Evolutionary conservation across 1,140 invertebrate genomes (phyloP), one percentile per base, ranked within the genome.

Genomic region (Chrysoperla carnea): DNA sequence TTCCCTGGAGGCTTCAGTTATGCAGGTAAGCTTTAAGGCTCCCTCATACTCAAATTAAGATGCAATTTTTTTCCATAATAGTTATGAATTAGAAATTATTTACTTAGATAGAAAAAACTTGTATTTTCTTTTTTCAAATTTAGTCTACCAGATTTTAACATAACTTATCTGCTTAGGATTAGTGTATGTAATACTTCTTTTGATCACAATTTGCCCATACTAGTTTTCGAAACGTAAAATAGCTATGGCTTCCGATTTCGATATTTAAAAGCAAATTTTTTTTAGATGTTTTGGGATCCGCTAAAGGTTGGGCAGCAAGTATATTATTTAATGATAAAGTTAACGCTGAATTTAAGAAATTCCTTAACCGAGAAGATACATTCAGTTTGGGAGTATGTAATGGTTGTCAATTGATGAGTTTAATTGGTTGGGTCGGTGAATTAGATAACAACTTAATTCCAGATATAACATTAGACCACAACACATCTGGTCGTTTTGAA

Each of bases 1-100:
- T 98, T 97, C 55, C 92, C 93, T 4, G 94, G 94, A 35, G 94
- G 94, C 11, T 99, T 99, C 57, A 96, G 92, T 62, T 98, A 95
- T 67, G 93, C 90, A 29, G 82, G 81, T 83, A 59, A 56, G 17
- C 5, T 23, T 23, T 23, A 23, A 23, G 47, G 48, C 15, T 39
- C 38, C 41, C 46, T 46, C n/a, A 13, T 28, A 27, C 31, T 6
- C 36, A 39, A 8, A 6, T 11, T 14, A 40, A 31, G 27, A 23
- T 23, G n/a, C n/a, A n/a, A n/a, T n/a, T n/a, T n/a, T n/a, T n/a
- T n/a, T n/a, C n/a, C n/a, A n/a, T n/a, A n/a, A n/a, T n/a, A n/a
- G n/a, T n/a, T n/a, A n/a, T n/a, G n/a, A n/a, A n/a, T n/a, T n/a
- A n/a, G n/a, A n/a, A n/a, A n/a, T n/a, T n/a, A n/a, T n/a, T n/a